Evolutionary conservation across 92 coral and sea anemone genomes (phyloP).

Genomic region (Paragorgia papillata): DNA sequence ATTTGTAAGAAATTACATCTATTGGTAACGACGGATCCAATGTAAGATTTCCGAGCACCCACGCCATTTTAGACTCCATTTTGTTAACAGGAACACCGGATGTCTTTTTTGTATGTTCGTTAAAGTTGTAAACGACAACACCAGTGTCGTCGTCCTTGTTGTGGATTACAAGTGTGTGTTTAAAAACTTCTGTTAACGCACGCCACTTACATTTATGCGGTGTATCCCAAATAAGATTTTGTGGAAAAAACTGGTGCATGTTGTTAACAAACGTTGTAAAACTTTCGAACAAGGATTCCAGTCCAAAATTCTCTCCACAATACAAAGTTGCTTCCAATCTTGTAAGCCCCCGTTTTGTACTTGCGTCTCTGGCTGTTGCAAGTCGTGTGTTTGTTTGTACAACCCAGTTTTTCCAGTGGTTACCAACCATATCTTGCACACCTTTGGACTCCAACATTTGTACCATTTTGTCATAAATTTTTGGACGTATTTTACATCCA

Average conservation of each 20-base stretch:
- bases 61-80: conserved; percentile 4
- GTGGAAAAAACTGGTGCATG: neutral
- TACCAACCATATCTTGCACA: neutral
- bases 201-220: conserved; percentile 14
- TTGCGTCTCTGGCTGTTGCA: neutral
- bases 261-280: neutral
- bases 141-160: conserved; percentile 35
- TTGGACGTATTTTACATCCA: neutral
- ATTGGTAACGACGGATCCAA: conserved; percentile 34
- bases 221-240: conserved; percentile 11
- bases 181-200: conserved; percentile 14
- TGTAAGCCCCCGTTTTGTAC: neutral
- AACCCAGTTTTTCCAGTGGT: conserved; percentile 26
- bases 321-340: neutral
- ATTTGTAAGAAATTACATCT: neutral
- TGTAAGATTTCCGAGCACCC: conserved; percentile 40
- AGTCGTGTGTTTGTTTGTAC: neutral
- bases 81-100: conserved; percentile 23
- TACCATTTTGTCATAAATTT: conserved; percentile 3
- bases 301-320: neutral
- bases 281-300: neutral
- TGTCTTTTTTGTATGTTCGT: conserved; percentile 20
- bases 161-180: conserved; percentile 24
- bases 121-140: conserved; percentile 30
- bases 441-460: conserved; percentile 24